Evolutionary conservation across 37 sponge, comb jelly and placozoan genomes (phyloP).

Genomic region (Aplysina aerophoba): DNA sequence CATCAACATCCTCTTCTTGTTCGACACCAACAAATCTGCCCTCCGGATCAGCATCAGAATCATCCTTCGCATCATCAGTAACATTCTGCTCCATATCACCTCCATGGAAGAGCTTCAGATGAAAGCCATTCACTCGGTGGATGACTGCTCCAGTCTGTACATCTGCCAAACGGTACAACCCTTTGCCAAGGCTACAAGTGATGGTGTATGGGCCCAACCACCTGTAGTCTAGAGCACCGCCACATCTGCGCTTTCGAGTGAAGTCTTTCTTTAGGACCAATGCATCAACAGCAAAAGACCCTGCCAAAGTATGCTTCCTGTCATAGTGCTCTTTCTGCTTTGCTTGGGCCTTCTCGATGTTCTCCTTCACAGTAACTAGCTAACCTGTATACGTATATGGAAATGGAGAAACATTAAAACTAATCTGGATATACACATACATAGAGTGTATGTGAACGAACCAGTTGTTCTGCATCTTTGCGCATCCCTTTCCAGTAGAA

Average conservation of each 20-base stretch:
- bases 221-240: slow-evolving; percentile 47
- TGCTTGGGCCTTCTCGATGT: slow-evolving; percentile 35
- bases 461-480: too few species aligned
- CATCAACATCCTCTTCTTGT: too few species aligned
- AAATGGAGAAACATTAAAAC: too few species aligned
- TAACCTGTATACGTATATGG: too few species aligned
- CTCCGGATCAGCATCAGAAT: too few species aligned
- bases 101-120: neutral
- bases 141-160: neutral
- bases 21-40: too few species aligned
- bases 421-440: too few species aligned
- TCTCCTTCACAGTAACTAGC: too few species aligned
- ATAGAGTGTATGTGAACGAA: too few species aligned
- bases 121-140: neutral
- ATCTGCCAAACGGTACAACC: neutral
- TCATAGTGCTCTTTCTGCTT: slow-evolving; percentile 59
- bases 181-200: neutral
- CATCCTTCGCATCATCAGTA: too few species aligned
- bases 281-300: slow-evolving; percentile 17
- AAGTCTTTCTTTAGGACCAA: slow-evolving; percentile 62
- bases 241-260: slow-evolving; percentile 26
- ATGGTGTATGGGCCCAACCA: slow-evolving; percentile 49
- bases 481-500: too few species aligned
- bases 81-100: too few species aligned
- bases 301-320: slow-evolving; percentile 8